Percentiles rank a stretch among this genome's conserved stretches.
Conservation (phyloP, 2,797 vertebrate species). For the Diplodus sargus region DNA sequence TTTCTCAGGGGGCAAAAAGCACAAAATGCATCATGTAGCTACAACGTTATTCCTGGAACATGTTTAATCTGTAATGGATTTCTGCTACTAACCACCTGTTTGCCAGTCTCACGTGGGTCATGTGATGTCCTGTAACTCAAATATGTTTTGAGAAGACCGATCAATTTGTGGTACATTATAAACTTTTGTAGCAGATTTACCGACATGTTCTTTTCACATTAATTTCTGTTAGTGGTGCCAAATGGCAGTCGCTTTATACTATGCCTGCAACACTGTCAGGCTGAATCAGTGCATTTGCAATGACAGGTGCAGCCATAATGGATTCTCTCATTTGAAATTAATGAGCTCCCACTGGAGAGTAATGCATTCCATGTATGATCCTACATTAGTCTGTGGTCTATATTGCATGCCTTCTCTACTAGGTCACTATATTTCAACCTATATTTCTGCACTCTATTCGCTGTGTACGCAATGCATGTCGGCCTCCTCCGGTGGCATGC, state of each 20-base stretch:
- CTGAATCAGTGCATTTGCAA: slow-evolving; percentile 30
- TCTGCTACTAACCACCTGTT: slow-evolving; percentile 4
- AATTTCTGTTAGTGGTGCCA: not conserved
- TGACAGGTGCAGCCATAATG: slow-evolving; percentile 24
- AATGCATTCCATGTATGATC: slow-evolving; percentile 31
- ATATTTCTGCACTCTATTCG: not conserved
- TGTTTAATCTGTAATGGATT: slow-evolving; percentile 40
- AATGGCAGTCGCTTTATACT: not conserved
- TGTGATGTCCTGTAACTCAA: not conserved
- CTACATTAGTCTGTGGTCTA: not conserved
- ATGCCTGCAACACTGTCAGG: slow-evolving; percentile 31
- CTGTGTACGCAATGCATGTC: slow-evolving; percentile 6
- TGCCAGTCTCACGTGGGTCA: slow-evolving; percentile 12
- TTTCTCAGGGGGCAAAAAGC: slow-evolving; percentile 26
- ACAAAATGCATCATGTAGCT: slow-evolving; percentile 8
- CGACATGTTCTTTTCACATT: not conserved
- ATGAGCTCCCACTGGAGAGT: slow-evolving; percentile 38
- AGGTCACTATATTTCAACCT: not conserved
- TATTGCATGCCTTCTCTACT: not conserved
- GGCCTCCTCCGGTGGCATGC: slow-evolving; percentile 17
- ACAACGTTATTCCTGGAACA: slow-evolving; percentile 2
- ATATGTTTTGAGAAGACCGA: not conserved
- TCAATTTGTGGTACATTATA: not conserved
- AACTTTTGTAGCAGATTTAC: slow-evolving; percentile 1
- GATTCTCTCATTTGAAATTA: slow-evolving; percentile 60